These are phyloP conservation scores for Cremastobaeus sp. DNA, from an alignment of 2,888 invertebrate genomes.

Conservation along the genomic window DNA sequence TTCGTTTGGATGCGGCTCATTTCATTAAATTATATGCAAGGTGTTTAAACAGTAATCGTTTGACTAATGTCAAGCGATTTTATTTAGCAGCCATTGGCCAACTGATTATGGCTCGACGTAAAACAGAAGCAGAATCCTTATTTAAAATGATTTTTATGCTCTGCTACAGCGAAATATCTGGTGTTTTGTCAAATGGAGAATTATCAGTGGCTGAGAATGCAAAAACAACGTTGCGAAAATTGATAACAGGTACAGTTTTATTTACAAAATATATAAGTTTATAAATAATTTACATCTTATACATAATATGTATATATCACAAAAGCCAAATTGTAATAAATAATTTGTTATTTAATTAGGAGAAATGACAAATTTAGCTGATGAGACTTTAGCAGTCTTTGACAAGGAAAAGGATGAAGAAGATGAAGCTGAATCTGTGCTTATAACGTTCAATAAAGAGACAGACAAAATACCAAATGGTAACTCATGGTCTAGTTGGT, in stretches of 20 bases:
- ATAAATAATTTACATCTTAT: slow-evolving; percentile 3
- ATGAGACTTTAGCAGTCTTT: too few species aligned
- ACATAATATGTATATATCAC: background rate
- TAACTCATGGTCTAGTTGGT: background rate
- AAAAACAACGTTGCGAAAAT: background rate
- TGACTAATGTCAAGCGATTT: background rate
- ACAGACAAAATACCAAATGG: background rate
- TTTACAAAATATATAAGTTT: background rate
- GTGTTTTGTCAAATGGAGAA: background rate
- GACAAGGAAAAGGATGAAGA: background rate
- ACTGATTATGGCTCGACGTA: slow-evolving; percentile 7
- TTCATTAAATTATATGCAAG: slow-evolving; percentile 39
- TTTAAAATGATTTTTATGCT: background rate
- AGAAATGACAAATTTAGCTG: too few species aligned
- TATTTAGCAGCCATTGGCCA: slow-evolving; percentile 15
- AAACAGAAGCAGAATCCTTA: slow-evolving; percentile 1
- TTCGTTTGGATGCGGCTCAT: slow-evolving; percentile 59
- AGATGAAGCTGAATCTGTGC: background rate
- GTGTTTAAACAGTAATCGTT: background rate
- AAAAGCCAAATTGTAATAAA: too few species aligned
- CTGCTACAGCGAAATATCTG: slow-evolving; percentile 14
- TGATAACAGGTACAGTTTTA: slow-evolving; percentile 2
- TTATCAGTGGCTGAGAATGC: background rate
- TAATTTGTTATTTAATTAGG: too few species aligned
- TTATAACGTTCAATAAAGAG: background rate